Conservation (phyloP, 2,797 vertebrate genomes). For the Myoxocephalus aenaeus region DNA sequence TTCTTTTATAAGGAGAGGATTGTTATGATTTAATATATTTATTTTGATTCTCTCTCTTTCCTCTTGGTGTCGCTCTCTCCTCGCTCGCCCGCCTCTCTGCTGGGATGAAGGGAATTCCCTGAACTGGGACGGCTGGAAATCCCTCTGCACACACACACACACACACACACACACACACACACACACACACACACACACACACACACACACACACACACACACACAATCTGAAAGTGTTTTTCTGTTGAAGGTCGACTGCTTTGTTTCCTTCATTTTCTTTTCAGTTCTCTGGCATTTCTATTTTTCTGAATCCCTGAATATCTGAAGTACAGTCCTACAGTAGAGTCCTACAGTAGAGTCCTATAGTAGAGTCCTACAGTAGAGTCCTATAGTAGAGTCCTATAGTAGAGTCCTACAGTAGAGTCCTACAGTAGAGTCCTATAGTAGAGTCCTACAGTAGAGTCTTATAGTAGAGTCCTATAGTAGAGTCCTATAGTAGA, state of each 20-base stretch:
- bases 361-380: too few species aligned
- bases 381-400: too few species aligned
- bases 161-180: constrained; percentile 4
- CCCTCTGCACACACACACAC: constrained; percentile 30
- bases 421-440: too few species aligned
- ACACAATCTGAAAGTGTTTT: neutral
- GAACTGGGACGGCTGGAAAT: constrained; percentile 64
- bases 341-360: too few species aligned
- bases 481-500: too few species aligned
- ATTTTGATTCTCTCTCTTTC: constrained; percentile 9
- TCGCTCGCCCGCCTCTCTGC: constrained; percentile 30
- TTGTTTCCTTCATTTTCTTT: constrained; percentile 2
- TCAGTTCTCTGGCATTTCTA: neutral
- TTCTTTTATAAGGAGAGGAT: too few species aligned
- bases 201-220: neutral
- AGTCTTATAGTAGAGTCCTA: too few species aligned
- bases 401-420: too few species aligned
- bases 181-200: neutral
- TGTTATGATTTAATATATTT: too few species aligned
- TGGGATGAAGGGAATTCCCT: constrained; percentile 69
- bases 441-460: too few species aligned
- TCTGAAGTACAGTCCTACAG: too few species aligned
- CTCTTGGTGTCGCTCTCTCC: constrained; percentile 63
- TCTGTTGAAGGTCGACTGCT: neutral
- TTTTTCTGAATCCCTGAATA: neutral